phyloP scores from a whole-genome alignment of 37 sponge, comb jelly and placozoan genomes.

The Hexactinellida sp. region DNA sequence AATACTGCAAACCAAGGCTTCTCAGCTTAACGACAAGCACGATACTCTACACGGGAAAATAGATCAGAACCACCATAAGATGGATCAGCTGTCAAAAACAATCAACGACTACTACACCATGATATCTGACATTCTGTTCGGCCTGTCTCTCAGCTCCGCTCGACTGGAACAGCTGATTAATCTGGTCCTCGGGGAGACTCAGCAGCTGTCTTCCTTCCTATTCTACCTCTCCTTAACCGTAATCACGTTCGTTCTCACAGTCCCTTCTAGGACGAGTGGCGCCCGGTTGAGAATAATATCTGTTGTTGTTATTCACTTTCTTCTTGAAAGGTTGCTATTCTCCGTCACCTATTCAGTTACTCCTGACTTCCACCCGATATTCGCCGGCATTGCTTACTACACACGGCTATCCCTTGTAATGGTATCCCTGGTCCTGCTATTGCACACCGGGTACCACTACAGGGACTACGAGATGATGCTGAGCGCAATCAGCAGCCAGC shows the following conservation, averaged over 20 bases:
- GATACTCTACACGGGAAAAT: neutral
- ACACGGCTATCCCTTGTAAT: neutral
- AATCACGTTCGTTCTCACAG: neutral
- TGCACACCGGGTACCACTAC: neutral
- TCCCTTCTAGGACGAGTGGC: neutral
- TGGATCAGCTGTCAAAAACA: neutral
- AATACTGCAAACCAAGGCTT: neutral
- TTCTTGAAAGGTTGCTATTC: neutral
- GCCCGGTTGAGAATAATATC: neutral
- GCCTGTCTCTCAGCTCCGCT: neutral
- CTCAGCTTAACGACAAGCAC: neutral
- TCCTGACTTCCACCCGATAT: neutral
- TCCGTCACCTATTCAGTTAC: neutral
- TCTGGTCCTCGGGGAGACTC: neutral
- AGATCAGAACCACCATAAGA: neutral
- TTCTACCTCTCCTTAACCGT: neutral
- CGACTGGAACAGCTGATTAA: neutral
- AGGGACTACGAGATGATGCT: neutral
- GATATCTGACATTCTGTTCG: neutral
- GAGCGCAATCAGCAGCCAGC: neutral
- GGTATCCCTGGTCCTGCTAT: neutral
- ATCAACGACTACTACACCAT: neutral
- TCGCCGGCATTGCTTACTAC: neutral
- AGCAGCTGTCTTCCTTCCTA: slow-evolving; percentile 6
- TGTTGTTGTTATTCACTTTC: neutral